Base-by-base conservation (phyloP, 2,113 vertebrate species). In the Tenebrosternarchus preto region DNA sequence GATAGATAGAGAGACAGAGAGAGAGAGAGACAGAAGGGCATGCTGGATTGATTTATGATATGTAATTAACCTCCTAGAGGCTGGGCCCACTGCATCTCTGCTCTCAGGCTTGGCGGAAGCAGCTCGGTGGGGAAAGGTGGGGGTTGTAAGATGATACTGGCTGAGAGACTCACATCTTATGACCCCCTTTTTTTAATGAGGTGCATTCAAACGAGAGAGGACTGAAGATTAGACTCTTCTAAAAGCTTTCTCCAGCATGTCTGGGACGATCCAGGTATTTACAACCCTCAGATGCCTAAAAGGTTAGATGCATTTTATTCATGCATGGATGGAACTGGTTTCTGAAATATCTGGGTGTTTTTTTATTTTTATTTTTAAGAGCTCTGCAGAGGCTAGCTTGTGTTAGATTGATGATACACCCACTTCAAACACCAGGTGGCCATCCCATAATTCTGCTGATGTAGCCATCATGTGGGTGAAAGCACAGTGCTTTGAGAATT, bases 21-120 rank as follows among this genome's bases (percentile, higher is more conserved):
- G n/a, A n/a, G n/a, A n/a, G n/a, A n/a, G n/a, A n/a, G n/a, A n/a
- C n/a, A n/a, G n/a, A n/a, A n/a, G n/a, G n/a, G 68, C 69, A 64
- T 57, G 55, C 80, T 78, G 71, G 70, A 86, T 85, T 82, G 83
- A 85, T 82, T 82, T 84, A 82, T 84, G 77, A 84, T 77, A 78
- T 71, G 56, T 77, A 80, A 84, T 86, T 79, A 84, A 84, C 73
- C 78, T 86, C 73, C 76, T 63, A 31, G 46, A 66, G 56, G 63
- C 73, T 53, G 61, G 73, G 73, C 64, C 67, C 61, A 63, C 59
- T 4, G 72, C 80, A n/a, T 82, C 59, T 67, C 36, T 50, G 46
- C 71, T 69, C 53, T 60, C 25, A 55, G 64, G 61, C 69, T 72
- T 59, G 72, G 55, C 59, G 50, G 43, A 72, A 69, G 63, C 24